Evolutionary conservation across 2,888 invertebrate genomes (phyloP).

Genomic region (Frankliniella intonsa): DNA sequence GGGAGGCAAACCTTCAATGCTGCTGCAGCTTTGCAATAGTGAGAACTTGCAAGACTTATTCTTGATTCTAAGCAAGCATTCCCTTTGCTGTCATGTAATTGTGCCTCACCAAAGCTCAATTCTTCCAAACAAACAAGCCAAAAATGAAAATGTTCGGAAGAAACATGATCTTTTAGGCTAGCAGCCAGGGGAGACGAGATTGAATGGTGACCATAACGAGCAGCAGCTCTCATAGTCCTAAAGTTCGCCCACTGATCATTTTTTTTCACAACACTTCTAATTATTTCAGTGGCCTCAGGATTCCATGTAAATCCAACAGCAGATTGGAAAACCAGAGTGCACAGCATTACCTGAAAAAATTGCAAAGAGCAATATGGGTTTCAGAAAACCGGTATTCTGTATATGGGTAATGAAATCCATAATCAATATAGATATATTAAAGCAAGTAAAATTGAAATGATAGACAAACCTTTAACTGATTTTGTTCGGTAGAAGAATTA

Average conservation of each 20-base stretch:
- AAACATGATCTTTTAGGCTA: slow-evolving; percentile 62
- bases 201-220: slow-evolving; percentile 52
- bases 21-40: slow-evolving; percentile 62
- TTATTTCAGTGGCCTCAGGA: slow-evolving; percentile 53
- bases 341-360: slow-evolving; percentile 59
- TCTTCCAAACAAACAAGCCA: slow-evolving; percentile 79
- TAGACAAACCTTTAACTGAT: slow-evolving; percentile 44
- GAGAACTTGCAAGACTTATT: slow-evolving; percentile 51
- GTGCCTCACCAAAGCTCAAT: slow-evolving; percentile 68
- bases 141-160: slow-evolving; percentile 83
- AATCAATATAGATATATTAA: no score
- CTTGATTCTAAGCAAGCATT: slow-evolving; percentile 36
- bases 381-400: no score
- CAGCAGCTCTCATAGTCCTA: slow-evolving; percentile 78
- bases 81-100: slow-evolving; percentile 50
- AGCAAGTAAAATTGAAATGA: neutral
- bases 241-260: slow-evolving; percentile 68
- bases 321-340: slow-evolving; percentile 78
- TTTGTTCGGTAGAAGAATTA: slow-evolving; percentile 53
- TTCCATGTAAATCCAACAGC: slow-evolving; percentile 67
- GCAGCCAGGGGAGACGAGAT: neutral
- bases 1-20: slow-evolving; percentile 51
- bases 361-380: slow-evolving; percentile 25
- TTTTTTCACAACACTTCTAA: slow-evolving; percentile 49
- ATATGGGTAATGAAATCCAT: slow-evolving; percentile 11